phyloP scores from a whole-genome alignment of 2,888 invertebrate species.

The Agrotis puta region DNA sequence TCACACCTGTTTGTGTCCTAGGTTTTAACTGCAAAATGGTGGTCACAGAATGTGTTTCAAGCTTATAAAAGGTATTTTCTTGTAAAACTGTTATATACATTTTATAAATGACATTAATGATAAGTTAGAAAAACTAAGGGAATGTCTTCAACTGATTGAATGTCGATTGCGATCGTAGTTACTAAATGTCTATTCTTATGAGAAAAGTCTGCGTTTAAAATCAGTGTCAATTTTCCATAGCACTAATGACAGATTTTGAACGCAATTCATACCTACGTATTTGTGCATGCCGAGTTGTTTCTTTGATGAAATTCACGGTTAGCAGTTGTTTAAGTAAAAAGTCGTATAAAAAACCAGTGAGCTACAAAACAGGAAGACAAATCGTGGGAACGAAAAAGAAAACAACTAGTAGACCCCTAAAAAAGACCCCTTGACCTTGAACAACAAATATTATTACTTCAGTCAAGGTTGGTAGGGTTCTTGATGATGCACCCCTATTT shows the following conservation, averaged over 20 bases:
- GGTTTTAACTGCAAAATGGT: slow-evolving; percentile 28
- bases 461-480: slow-evolving; percentile 12
- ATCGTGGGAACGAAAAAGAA: slow-evolving; percentile 34
- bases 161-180: too few species aligned
- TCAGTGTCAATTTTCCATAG: not conserved
- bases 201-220: not conserved
- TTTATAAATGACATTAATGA: not conserved
- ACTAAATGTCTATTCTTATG: too few species aligned
- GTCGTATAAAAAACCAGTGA: not conserved
- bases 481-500: slow-evolving; percentile 9
- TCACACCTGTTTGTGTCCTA: slow-evolving; percentile 48
- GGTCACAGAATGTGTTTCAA: slow-evolving; percentile 18
- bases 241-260: not conserved
- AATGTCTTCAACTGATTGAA: not conserved
- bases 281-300: not conserved
- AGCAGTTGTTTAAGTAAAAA: not conserved
- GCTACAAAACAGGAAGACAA: slow-evolving; percentile 13
- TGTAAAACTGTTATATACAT: too few species aligned
- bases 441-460: not conserved
- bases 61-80: slow-evolving; percentile 8
- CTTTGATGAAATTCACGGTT: not conserved
- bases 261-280: not conserved
- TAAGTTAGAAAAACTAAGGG: not conserved
- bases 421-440: not conserved
- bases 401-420: not conserved